These are phyloP conservation scores for Poeciliopsis retropinna DNA, from an alignment of 2,113 vertebrate species.

Conservation along the genomic window DNA sequence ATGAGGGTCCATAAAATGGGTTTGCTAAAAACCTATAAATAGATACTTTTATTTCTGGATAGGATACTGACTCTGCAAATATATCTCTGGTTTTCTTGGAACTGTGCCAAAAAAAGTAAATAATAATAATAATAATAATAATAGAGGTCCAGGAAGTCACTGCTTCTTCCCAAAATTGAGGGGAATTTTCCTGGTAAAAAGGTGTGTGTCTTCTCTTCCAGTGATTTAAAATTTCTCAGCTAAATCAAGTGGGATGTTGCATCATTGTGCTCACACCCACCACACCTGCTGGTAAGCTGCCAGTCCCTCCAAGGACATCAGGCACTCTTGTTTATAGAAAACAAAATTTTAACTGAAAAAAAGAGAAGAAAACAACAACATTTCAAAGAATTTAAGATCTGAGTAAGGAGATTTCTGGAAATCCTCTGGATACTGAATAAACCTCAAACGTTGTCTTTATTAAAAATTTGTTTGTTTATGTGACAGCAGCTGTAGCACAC, in stretches of 20 bases:
- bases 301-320: not conserved
- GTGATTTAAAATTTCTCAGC: not conserved
- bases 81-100: not conserved
- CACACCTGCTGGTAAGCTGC: slow-evolving; percentile 1
- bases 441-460: not conserved
- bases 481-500: not conserved
- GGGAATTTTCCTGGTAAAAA: not conserved
- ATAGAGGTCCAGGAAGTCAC: not conserved
- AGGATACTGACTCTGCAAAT: accelerated
- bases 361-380: not conserved
- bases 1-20: no score
- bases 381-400: not conserved
- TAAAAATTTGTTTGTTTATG: not conserved
- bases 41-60: not conserved
- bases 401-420: not conserved
- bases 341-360: not conserved
- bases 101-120: not conserved
- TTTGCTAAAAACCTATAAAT: not conserved
- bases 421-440: not conserved
- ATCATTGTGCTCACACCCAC: not conserved
- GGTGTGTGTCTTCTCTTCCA: not conserved
- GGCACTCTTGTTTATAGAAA: not conserved
- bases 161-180: not conserved
- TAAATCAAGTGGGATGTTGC: not conserved
- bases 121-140: no score